phyloP scores from a whole-genome alignment of 2,113 vertebrate species.

The Ageneiosus marmoratus region DNA sequence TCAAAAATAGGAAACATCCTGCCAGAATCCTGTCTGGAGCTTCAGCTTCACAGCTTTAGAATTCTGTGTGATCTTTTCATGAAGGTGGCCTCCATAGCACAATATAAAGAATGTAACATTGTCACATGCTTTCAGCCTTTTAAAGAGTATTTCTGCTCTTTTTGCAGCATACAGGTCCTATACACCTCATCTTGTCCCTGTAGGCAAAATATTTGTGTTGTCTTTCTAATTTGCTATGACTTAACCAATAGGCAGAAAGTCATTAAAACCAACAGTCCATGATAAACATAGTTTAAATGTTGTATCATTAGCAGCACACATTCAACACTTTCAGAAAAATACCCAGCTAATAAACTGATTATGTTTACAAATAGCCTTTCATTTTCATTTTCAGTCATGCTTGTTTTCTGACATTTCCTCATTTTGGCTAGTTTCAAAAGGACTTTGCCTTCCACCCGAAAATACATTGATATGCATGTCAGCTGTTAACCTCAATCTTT shows the following conservation, averaged over 20 bases:
- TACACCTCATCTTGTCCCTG: neutral
- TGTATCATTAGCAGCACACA: neutral
- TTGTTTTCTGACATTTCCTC: neutral
- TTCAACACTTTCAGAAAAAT: neutral
- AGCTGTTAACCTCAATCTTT: neutral
- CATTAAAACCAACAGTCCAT: neutral
- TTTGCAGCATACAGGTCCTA: neutral
- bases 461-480: neutral
- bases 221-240: neutral
- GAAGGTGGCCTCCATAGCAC: neutral
- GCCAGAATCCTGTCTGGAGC: neutral
- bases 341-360: neutral
- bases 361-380: neutral
- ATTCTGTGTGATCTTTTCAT: neutral
- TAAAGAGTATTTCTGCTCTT: neutral
- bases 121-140: neutral
- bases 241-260: neutral
- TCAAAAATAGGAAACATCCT: neutral
- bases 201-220: neutral
- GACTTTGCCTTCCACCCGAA: neutral
- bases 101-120: neutral
- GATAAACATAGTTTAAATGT: neutral
- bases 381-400: neutral
- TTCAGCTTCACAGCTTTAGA: neutral
- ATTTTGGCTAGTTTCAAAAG: neutral